phyloP scores from a whole-genome alignment of 2,113 vertebrate genomes.

The Monopterus albus region DNA sequence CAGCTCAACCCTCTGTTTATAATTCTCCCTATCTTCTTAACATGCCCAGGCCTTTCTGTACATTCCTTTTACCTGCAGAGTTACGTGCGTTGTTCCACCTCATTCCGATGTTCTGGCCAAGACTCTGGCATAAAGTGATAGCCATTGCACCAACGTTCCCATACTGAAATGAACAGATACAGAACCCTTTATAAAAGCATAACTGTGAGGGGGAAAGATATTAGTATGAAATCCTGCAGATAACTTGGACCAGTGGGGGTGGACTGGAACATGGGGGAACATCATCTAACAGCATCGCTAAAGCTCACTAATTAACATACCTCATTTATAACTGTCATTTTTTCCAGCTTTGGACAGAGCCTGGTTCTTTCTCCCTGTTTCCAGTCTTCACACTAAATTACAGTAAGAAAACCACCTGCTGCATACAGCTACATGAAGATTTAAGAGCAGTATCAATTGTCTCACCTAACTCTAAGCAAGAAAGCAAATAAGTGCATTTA shows the following conservation, averaged over 20 bases:
- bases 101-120: slow-evolving; percentile 98
- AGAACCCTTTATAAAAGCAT: not conserved
- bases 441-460: too few species aligned
- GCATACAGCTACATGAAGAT: too few species aligned
- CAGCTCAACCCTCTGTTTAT: not conserved
- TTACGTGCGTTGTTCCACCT: slow-evolving; percentile 92
- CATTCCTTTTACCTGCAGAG: slow-evolving; percentile 86
- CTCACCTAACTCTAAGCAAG: too few species aligned
- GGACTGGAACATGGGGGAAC: too few species aligned
- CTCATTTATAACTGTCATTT: too few species aligned
- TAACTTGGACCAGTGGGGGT: too few species aligned
- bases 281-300: too few species aligned
- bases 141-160: slow-evolving; percentile 92
- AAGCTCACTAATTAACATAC: too few species aligned
- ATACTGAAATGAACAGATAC: slow-evolving; percentile 77
- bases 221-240: not conserved
- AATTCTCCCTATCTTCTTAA: not conserved
- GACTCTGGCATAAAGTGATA: slow-evolving; percentile 90
- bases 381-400: not conserved
- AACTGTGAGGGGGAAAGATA: not conserved
- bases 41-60: not conserved
- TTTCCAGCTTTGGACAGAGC: too few species aligned
- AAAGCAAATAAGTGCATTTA: too few species aligned
- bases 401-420: not conserved
- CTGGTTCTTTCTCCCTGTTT: too few species aligned